Conservation (phyloP, 2,888 invertebrate species). For the Athalia rosae region DNA sequence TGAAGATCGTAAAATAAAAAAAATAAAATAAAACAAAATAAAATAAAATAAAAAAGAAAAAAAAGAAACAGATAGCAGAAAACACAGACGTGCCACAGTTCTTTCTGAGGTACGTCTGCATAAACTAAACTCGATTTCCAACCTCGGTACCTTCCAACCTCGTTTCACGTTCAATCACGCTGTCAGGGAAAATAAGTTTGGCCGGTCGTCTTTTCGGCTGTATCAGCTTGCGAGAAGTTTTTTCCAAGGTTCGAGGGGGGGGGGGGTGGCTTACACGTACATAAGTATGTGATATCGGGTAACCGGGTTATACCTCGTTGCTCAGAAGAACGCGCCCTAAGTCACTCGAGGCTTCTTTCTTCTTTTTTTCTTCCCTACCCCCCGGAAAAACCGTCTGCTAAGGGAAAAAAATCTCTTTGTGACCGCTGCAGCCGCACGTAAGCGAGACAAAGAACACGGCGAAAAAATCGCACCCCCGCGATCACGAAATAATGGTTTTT, state of each 20-base stretch:
- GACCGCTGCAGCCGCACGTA: slow-evolving; percentile 11
- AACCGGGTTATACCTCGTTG: slow-evolving; percentile 41
- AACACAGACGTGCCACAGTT: background rate
- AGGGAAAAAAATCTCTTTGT: slow-evolving; percentile 12
- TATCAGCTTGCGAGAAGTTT: slow-evolving; percentile 43
- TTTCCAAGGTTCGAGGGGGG: too few species aligned
- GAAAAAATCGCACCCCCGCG: too few species aligned
- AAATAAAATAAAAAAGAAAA: background rate
- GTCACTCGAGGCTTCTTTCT: slow-evolving; percentile 13
- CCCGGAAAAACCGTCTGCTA: slow-evolving; percentile 33
- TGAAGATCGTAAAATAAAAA: background rate
- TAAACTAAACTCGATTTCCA: background rate
- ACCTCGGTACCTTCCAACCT: slow-evolving; percentile 5
- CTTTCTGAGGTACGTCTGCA: background rate
- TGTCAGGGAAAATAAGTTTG: slow-evolving; percentile 33
- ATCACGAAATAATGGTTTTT: too few species aligned
- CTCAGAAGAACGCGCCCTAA: slow-evolving; percentile 13
- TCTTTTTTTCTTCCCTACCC: too few species aligned
- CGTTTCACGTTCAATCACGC: slow-evolving; percentile 34
- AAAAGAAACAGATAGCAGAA: background rate
- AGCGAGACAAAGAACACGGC: background rate
- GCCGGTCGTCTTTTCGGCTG: slow-evolving; percentile 2
- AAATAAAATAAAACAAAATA: background rate
- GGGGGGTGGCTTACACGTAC: slow-evolving; percentile 15
- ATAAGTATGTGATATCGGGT: background rate